phyloP scores from a whole-genome alignment of 2,797 vertebrate genomes.

The Premnoplex brunnescens region DNA sequence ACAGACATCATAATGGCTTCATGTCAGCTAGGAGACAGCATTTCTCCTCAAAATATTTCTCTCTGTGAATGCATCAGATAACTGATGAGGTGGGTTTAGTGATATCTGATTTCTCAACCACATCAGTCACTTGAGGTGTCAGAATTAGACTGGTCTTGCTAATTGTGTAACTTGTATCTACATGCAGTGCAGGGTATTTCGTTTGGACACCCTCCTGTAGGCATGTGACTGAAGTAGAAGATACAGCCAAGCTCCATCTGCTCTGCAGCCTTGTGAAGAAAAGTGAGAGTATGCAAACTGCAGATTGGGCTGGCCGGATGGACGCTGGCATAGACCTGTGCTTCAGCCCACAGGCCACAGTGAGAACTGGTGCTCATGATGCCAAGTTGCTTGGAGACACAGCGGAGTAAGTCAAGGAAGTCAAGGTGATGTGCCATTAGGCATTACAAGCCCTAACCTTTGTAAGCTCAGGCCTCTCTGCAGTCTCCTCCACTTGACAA shows the following conservation, averaged over 20 bases:
- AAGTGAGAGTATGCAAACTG: neutral
- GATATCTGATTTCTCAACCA: neutral
- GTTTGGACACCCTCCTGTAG: neutral
- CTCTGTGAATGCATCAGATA: neutral
- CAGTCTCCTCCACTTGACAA: neutral
- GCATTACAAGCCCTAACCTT: neutral
- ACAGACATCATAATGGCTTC: neutral
- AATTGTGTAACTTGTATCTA: neutral
- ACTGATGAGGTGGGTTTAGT: neutral
- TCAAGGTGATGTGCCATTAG: neutral
- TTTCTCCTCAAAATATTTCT: neutral
- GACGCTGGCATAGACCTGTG: neutral
- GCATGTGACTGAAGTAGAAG: neutral
- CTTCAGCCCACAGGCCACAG: accelerated
- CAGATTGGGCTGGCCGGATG: neutral
- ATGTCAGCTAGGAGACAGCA: neutral
- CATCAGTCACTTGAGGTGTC: neutral
- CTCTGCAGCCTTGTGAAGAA: neutral
- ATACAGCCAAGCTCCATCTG: neutral
- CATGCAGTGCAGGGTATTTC: accelerated
- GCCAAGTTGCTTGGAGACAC: neutral
- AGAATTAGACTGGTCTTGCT: neutral
- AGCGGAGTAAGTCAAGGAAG: neutral
- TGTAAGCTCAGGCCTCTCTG: neutral
- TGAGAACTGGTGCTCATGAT: neutral